A percentile compares a stretch with the other conserved stretches of the same genome.
phyloP scores from a whole-genome alignment of 1,140 invertebrate genomes.

The Euura lappo region DNA sequence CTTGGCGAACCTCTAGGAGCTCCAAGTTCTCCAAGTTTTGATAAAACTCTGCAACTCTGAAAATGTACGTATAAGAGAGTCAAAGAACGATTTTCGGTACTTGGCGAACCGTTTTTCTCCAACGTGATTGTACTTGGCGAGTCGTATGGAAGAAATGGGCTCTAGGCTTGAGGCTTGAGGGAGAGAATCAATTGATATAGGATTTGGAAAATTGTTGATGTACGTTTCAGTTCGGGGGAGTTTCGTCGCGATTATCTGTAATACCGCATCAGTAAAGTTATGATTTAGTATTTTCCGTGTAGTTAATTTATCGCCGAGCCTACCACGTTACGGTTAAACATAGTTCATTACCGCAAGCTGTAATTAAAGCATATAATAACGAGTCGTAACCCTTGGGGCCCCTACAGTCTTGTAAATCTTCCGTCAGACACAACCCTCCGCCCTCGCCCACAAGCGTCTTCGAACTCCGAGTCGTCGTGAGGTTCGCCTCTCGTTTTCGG shows the following conservation, averaged over 20 bases:
- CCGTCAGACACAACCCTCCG: constrained; percentile 41
- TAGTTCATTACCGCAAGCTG: constrained; percentile 58
- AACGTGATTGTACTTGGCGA: too few species aligned
- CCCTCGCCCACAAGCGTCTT: constrained; percentile 12
- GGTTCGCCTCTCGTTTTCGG: too few species aligned
- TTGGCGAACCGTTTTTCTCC: too few species aligned
- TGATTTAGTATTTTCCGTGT: constrained; percentile 60
- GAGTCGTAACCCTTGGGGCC: constrained; percentile 53
- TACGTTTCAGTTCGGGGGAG: constrained; percentile 22
- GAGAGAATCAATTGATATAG: too few species aligned
- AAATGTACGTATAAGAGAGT: too few species aligned
- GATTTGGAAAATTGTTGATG: too few species aligned
- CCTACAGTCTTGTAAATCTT: constrained; percentile 55
- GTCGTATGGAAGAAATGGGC: too few species aligned
- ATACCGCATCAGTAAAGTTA: constrained; percentile 57
- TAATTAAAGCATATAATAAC: constrained; percentile 61
- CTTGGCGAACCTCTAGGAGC: too few species aligned
- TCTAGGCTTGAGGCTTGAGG: too few species aligned
- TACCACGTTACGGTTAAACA: constrained; percentile 60
- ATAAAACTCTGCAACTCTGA: too few species aligned
- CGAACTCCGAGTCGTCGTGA: neutral
- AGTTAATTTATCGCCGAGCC: constrained; percentile 59
- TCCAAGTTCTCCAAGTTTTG: too few species aligned
- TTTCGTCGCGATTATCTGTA: constrained; percentile 56
- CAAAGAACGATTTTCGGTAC: too few species aligned